phyloP scores from a whole-genome alignment of 92 coral and sea anemone genomes.

The Parazoanthus atlanticus region DNA sequence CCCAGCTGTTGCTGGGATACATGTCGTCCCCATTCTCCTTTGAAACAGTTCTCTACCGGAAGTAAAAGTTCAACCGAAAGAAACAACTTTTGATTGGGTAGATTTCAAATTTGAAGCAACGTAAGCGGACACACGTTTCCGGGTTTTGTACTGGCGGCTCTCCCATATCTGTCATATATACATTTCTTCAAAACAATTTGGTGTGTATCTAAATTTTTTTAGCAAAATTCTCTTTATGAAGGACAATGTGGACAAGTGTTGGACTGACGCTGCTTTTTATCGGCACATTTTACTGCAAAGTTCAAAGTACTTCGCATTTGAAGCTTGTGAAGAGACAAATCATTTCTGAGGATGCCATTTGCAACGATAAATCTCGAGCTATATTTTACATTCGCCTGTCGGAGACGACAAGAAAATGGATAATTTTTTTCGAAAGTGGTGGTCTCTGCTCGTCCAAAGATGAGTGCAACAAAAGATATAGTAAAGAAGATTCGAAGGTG shows the following conservation, averaged over 20 bases:
- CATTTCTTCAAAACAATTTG: neutral
- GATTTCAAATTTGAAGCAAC: slow-evolving; percentile 27
- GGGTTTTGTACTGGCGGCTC: slow-evolving; percentile 30
- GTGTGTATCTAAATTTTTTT: neutral
- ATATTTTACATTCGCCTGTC: slow-evolving; percentile 45
- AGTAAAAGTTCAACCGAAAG: neutral
- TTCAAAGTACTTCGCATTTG: slow-evolving; percentile 5
- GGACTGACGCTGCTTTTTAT: neutral
- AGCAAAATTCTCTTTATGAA: neutral
- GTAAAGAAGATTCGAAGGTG: slow-evolving; percentile 51
- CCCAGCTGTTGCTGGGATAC: slow-evolving; percentile 53
- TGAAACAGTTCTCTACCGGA: neutral
- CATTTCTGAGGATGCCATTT: slow-evolving; percentile 43
- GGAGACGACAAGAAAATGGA: slow-evolving; percentile 36
- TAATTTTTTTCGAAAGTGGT: slow-evolving; percentile 71
- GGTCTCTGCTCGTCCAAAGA: slow-evolving; percentile 62
- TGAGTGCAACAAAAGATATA: slow-evolving; percentile 60
- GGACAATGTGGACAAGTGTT: slow-evolving; percentile 3
- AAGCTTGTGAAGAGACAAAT: slow-evolving; percentile 42
- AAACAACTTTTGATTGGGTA: slow-evolving; percentile 5
- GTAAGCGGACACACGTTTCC: slow-evolving; percentile 14
- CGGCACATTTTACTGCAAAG: neutral
- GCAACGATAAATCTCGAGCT: slow-evolving; percentile 66
- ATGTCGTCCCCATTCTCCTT: slow-evolving; percentile 27
- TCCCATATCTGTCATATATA: slow-evolving; percentile 18